These are phyloP conservation scores for Horisme vitalbata DNA, from an alignment of 2,888 invertebrate genomes.

Conservation along the genomic window DNA sequence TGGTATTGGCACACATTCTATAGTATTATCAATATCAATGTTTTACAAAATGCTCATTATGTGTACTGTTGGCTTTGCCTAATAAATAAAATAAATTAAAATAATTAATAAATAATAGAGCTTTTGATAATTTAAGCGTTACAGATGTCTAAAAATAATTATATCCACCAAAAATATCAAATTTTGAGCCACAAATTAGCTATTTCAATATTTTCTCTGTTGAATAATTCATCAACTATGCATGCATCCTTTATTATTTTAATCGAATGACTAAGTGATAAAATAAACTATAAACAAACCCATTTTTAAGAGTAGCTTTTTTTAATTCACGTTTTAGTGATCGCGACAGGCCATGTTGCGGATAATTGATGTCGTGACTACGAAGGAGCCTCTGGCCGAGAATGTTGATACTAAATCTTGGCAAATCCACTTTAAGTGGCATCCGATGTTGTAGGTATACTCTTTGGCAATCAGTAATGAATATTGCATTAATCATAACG, in stretches of 20 bases:
- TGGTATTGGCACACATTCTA: no score
- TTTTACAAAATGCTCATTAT: no score
- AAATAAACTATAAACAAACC: slow-evolving; percentile 17
- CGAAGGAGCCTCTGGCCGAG: slow-evolving; percentile 20
- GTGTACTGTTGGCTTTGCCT: no score
- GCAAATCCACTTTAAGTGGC: slow-evolving; percentile 51
- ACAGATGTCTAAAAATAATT: no score
- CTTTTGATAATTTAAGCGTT: no score
- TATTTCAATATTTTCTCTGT: slow-evolving; percentile 45
- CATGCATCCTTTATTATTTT: slow-evolving; percentile 38
- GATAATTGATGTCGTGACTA: slow-evolving; percentile 11
- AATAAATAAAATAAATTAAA: not conserved
- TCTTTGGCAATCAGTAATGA: slow-evolving; percentile 54
- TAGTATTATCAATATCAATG: no score
- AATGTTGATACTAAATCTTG: slow-evolving; percentile 40
- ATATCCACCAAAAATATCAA: not conserved
- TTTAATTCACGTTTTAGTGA: slow-evolving; percentile 38
- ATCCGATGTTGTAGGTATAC: slow-evolving; percentile 44
- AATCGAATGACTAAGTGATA: slow-evolving; percentile 34
- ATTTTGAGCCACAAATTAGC: not conserved
- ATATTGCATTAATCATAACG: slow-evolving; percentile 61
- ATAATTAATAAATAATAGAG: no score
- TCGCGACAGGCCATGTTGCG: slow-evolving; percentile 17
- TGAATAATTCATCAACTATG: slow-evolving; percentile 54
- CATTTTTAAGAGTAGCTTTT: slow-evolving; percentile 21